Evolutionary conservation across 1,140 invertebrate genomes (phyloP), one percentile per base, ranked within the genome.

Genomic region (Drosophila serrata): DNA sequence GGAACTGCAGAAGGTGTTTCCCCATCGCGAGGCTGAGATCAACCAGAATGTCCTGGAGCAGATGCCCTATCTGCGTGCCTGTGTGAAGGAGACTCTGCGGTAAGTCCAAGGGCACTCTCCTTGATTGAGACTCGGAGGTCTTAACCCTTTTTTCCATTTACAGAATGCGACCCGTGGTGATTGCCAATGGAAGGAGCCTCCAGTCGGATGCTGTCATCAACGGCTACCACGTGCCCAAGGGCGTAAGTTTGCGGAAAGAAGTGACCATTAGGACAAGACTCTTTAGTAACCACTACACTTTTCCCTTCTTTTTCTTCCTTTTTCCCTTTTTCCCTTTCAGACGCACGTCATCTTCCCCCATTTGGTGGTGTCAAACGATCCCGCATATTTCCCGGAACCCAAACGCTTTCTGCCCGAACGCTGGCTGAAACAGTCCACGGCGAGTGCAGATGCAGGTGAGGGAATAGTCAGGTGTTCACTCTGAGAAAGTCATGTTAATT

Each of bases 31-130:
- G 64, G 93, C 93, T 48, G 82, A 93, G 48, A 92, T 98, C 19
- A 95, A 95, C 67, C 93, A 94, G 45, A 93, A 94, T 63, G 94
- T 95, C 63, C 93, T 98, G 35, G 95, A 96, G 56, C 94, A 95
- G 73, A 93, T 98, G 82, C 94, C 95, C 13, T 98, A 97, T 88
- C 93, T 98, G 31, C 96, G 96, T 92, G 97, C 97, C 6, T 98
- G 97, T 90, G 95, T 99, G 11, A 98, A 98, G 92, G 98, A 99
- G 94, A 96, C 97, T 5, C 94, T 98, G 75, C 95, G 97, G 97
- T 97, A 93, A 8, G 70, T 53, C 2, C 27, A 33, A 35, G 17
- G 11, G 9, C 53, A 58, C 42, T 69, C 39, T 53, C 31, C n/a
- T 19, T 67, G 35, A 42, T 67, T 76, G 37, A 11, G 15, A 11